Conservation (phyloP, 2,113 vertebrate species). For the Herpetotheres cachinnans region DNA sequence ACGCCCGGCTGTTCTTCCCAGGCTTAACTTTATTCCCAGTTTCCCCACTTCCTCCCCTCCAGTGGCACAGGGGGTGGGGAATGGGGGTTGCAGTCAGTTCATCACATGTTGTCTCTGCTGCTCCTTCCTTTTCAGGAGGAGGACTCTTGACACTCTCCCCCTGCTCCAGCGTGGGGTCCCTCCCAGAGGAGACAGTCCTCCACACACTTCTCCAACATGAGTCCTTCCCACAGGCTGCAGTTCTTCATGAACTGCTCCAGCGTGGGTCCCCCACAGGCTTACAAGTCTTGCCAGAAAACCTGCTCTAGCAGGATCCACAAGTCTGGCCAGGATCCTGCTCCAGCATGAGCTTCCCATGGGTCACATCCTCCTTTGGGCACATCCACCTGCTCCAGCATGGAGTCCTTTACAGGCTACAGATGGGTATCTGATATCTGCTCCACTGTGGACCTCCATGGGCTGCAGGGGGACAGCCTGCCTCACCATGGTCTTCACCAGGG, state of each 20-base stretch:
- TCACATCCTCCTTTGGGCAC: too few relatives aligned
- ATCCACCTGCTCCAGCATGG: too few relatives aligned
- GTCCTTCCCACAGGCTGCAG: too few relatives aligned
- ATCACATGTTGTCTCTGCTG: too few relatives aligned
- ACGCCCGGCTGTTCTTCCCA: neutral
- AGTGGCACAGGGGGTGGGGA: neutral
- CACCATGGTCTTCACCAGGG: neutral
- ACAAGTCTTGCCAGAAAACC: neutral
- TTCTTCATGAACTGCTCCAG: neutral
- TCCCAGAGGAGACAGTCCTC: too few relatives aligned
- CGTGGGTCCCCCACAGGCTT: neutral
- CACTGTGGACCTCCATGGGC: neutral
- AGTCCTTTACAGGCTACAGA: too few relatives aligned
- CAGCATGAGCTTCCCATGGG: neutral
- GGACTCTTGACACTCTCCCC: too few relatives aligned
- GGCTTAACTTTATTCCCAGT: neutral
- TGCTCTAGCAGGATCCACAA: neutral
- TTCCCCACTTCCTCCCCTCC: neutral
- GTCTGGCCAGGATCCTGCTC: neutral
- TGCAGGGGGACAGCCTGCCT: too few relatives aligned
- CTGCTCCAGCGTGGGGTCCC: too few relatives aligned
- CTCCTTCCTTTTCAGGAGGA: too few relatives aligned
- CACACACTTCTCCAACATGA: too few relatives aligned
- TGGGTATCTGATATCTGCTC: too few relatives aligned
- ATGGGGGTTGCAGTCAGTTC: neutral